Evolutionary conservation across 2,113 vertebrate species (phyloP).

Genomic region (Poeciliopsis turrubarensis): DNA sequence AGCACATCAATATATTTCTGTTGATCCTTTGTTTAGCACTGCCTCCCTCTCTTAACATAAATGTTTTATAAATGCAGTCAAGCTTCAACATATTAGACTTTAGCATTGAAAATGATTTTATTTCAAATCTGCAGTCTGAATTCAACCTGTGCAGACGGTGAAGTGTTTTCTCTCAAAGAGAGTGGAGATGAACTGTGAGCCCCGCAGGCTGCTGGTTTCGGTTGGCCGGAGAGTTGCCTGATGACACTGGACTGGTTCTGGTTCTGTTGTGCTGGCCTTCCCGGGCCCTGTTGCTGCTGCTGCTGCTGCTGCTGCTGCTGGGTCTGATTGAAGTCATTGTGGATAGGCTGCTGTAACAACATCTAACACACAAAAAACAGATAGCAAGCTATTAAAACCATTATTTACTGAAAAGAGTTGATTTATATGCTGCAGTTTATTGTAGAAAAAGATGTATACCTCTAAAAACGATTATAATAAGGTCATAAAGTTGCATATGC

Average conservation of each 20-base stretch:
- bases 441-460: too few relatives aligned
- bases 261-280: conserved; percentile 54
- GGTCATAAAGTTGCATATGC: too few relatives aligned
- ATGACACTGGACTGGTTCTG: conserved; percentile 64
- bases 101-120: too few relatives aligned
- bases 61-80: too few relatives aligned
- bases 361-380: conserved; percentile 72
- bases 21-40: too few relatives aligned
- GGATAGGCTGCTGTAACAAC: conserved; percentile 82
- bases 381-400: neutral
- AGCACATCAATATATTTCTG: too few relatives aligned
- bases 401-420: too few relatives aligned
- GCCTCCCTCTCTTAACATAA: too few relatives aligned
- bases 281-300: conserved; percentile 69
- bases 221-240: conserved; percentile 60
- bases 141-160: conserved; percentile 80
- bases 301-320: conserved; percentile 56
- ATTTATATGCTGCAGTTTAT: too few relatives aligned
- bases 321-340: conserved; percentile 57
- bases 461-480: too few relatives aligned
- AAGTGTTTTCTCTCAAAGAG: conserved; percentile 74
- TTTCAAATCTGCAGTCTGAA: too few relatives aligned
- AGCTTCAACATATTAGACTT: too few relatives aligned
- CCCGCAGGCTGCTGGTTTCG: conserved; percentile 72
- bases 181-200: conserved; percentile 61